phyloP scores from a whole-genome alignment of 2,797 vertebrate genomes.

The Ispidina lecontei region DNA sequence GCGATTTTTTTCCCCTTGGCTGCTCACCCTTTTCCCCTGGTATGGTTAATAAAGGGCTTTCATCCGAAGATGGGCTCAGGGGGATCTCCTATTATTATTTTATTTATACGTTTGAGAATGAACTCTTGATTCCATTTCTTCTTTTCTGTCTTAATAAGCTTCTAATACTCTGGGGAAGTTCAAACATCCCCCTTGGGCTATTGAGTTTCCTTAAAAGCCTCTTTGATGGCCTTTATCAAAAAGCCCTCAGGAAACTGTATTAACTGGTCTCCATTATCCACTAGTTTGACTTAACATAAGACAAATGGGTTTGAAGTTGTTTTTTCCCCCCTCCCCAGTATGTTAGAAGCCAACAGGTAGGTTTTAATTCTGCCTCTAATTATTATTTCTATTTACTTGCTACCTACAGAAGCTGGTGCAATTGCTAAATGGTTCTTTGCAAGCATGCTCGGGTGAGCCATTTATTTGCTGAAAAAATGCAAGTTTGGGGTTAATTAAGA shows the following conservation, averaged over 20 bases:
- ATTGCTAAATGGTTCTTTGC: background rate
- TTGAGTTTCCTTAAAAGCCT: constrained; percentile 50
- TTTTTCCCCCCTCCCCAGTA: no score
- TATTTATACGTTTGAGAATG: background rate
- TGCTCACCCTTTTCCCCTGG: background rate
- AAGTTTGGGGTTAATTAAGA: background rate
- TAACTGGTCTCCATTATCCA: constrained; percentile 9
- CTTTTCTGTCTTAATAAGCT: constrained; percentile 16
- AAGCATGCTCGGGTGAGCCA: background rate
- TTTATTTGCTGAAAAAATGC: background rate
- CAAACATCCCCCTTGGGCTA: background rate
- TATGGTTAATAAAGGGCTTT: background rate
- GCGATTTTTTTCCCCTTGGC: background rate
- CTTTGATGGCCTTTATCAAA: constrained; percentile 38
- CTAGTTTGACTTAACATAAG: background rate
- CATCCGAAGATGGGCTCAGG: background rate
- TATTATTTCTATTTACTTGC: background rate
- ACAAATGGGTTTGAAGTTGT: background rate
- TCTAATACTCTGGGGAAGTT: constrained; percentile 26
- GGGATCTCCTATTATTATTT: constrained; percentile 1
- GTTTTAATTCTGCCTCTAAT: constrained; percentile 9
- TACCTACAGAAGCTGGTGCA: background rate
- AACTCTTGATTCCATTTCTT: constrained; percentile 15
- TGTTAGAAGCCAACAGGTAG: background rate
- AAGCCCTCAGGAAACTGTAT: constrained; percentile 35